Percentiles rank a stretch among this genome's conserved stretches.
These are phyloP conservation scores for Pseudopleuronectes americanus DNA, from an alignment of 2,797 vertebrate genomes.

Conservation along the genomic window DNA sequence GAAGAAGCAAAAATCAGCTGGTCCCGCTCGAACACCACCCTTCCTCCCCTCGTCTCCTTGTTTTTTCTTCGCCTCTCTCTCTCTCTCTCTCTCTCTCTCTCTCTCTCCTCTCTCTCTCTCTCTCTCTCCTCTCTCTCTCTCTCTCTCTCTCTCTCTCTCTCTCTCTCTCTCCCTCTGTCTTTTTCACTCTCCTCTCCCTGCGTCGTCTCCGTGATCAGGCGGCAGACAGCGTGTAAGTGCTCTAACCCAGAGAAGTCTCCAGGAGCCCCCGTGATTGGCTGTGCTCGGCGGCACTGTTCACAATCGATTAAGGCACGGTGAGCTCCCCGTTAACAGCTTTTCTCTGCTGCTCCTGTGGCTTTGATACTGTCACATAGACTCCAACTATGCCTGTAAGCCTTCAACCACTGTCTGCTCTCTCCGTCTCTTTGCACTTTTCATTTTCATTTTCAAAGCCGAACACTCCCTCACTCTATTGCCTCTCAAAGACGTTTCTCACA, in stretches of 20 bases:
- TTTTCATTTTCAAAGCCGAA: slow-evolving; percentile 66
- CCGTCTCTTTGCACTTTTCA: slow-evolving; percentile 45
- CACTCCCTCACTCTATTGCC: slow-evolving; percentile 35
- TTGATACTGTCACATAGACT: slow-evolving; percentile 81
- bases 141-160: slow-evolving; percentile 37
- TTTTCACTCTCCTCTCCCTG: slow-evolving; percentile 65
- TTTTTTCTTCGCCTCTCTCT: slow-evolving; percentile 44
- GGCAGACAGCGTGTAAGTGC: slow-evolving; percentile 84
- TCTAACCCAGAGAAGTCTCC: slow-evolving; percentile 81
- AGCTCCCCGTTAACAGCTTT: slow-evolving; percentile 84
- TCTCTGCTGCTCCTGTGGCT: slow-evolving; percentile 79
- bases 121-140: slow-evolving; percentile 17
- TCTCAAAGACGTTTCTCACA: slow-evolving; percentile 48
- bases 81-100: not conserved
- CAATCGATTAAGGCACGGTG: slow-evolving; percentile 86
- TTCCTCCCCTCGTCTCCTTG: slow-evolving; percentile 41
- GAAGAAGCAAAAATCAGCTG: slow-evolving; percentile 56
- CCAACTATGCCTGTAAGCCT: slow-evolving; percentile 75
- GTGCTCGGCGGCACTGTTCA: slow-evolving; percentile 81
- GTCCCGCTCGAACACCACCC: slow-evolving; percentile 55
- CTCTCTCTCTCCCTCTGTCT: slow-evolving; percentile 62
- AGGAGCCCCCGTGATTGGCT: slow-evolving; percentile 82
- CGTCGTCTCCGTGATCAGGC: slow-evolving; percentile 72
- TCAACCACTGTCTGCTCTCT: slow-evolving; percentile 45
- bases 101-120: slow-evolving; percentile 56